Conservation (phyloP, 92 coral and sea anemone genomes). For the Anthopleura xanthogrammica region DNA sequence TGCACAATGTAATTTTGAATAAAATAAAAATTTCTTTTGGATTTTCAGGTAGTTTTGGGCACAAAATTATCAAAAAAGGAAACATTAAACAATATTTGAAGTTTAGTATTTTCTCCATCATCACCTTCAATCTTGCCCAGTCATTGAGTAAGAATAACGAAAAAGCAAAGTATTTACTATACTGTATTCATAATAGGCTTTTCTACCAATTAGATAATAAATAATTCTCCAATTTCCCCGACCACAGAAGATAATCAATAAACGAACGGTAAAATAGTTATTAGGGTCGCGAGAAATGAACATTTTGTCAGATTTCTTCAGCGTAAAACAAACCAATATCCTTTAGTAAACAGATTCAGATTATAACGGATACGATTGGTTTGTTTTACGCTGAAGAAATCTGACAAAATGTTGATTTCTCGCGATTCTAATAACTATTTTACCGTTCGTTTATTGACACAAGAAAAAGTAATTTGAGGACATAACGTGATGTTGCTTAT, state of each 20-base stretch:
- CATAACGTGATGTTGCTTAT: not conserved
- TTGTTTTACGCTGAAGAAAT: constrained; percentile 10
- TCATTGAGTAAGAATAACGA: too few species aligned
- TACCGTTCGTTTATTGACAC: not conserved
- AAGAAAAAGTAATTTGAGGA: not conserved
- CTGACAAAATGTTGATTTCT: not conserved
- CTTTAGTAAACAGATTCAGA: not conserved
- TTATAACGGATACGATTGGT: not conserved
- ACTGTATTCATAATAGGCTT: not conserved
- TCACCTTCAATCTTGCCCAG: too few species aligned
- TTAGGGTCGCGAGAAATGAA: too few species aligned
- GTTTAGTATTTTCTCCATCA: too few species aligned
- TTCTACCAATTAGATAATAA: not conserved
- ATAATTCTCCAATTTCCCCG: not conserved
- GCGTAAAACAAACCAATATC: constrained; percentile 7
- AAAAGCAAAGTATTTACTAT: too few species aligned
- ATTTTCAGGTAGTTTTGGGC: too few species aligned
- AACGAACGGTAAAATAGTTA: not conserved
- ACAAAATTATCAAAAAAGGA: too few species aligned
- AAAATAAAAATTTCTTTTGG: too few species aligned
- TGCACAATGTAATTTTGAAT: too few species aligned
- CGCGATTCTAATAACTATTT: too few species aligned
- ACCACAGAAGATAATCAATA: not conserved
- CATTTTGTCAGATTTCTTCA: constrained; percentile 1
- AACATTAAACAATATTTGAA: too few species aligned